Evolutionary conservation across 2,888 invertebrate genomes (phyloP), one percentile per base, ranked within the genome.

Genomic region (Aleiodes alternator): DNA sequence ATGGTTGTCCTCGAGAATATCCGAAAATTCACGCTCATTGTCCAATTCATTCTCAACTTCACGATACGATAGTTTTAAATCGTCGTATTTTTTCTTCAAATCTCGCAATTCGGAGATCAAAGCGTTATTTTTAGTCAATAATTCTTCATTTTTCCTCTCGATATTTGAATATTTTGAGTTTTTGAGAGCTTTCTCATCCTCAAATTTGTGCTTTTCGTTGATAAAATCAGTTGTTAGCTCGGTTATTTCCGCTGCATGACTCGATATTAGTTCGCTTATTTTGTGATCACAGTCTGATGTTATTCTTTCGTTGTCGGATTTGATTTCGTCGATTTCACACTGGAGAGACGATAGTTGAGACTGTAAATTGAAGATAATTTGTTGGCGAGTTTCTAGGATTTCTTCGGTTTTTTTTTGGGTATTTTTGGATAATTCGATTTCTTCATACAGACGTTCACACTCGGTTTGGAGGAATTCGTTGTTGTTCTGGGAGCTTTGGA

Each of bases 11-110:
- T 68, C 29, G 12, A 51, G 12, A 68, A 68, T 51, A 51, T 51
- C 50, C 2, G 34, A 68, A 12, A 68, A 68, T 12, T 51, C 68
- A 11, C 50, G 50, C 31, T 68, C 50, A n/a, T 68, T 68, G n/a
- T 68, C 51, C 23, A 68, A 56, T 64, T 59, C 23, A 23, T 34
- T 55, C 3, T 68, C 51, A 11, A 66, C 56, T 76, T 57, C 16
- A 31, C 68, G 14, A 16, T 34, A 51, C 1, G 48, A 43, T 51
- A 66, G 14, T 51, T 80, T 72, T 66, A 86, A 84, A 34, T 86
- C 84, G 76, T 82, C 82, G 69, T 83, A 83, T 51, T 82, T 80
- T 70, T 78, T 81, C 75, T 85, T 81, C 8, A 85, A 78, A 66
- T 85, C 80, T 34, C 82, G 75, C 34, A 86, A 77, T 75, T 85